These are phyloP conservation scores for Lytechinus variegatus DNA, from an alignment of 35 echinoderm and acorn worm genomes.

Conservation along the genomic window DNA sequence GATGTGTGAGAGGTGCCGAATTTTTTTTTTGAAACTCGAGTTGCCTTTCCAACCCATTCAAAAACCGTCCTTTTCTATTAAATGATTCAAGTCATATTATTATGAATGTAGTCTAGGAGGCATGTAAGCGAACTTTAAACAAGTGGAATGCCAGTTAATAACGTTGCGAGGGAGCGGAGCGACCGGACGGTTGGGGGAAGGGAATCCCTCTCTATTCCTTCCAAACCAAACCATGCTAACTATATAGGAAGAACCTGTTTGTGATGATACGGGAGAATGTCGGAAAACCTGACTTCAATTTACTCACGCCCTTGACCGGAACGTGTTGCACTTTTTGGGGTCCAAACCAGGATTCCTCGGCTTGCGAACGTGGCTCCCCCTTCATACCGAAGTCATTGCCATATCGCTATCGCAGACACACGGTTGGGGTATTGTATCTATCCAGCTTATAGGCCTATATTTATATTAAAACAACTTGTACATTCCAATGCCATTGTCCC, in stretches of 20 bases:
- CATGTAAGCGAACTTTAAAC: neutral
- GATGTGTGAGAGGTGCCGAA: neutral
- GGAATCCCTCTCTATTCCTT: too few relatives aligned
- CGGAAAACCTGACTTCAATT: constrained; percentile 19
- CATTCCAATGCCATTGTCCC: too few relatives aligned
- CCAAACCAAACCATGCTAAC: too few relatives aligned
- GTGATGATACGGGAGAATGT: neutral
- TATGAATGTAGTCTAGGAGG: neutral
- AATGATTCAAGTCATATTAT: neutral
- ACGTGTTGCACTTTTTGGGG: neutral
- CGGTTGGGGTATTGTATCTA: neutral
- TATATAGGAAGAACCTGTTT: neutral
- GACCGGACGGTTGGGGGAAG: too few relatives aligned
- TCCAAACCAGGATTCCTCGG: neutral
- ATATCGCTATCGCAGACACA: neutral
- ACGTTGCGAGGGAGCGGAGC: too few relatives aligned
- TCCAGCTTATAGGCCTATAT: neutral
- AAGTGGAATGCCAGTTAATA: too few relatives aligned
- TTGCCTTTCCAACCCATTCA: neutral
- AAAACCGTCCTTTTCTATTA: neutral
- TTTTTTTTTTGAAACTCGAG: neutral
- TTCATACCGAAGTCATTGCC: neutral
- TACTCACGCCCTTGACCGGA: neutral
- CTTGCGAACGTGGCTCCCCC: neutral
- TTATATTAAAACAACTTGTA: neutral